Evolutionary conservation across 2,113 vertebrate genomes (phyloP).

Genomic region (Smithornis capensis): DNA sequence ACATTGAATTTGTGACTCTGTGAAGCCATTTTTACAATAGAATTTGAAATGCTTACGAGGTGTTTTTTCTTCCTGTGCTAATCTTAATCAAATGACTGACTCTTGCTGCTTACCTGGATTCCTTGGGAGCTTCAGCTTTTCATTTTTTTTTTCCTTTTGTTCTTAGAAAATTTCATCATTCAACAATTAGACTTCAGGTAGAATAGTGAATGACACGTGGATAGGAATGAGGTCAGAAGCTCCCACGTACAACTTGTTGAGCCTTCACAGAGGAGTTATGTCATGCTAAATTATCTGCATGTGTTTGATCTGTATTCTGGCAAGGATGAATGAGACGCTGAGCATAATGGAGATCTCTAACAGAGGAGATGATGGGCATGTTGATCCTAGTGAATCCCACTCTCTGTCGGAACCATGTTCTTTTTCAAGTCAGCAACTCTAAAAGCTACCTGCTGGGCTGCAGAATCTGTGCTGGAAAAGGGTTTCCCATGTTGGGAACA

Average conservation of each 20-base stretch:
- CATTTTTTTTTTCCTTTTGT: background rate
- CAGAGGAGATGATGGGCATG: slow-evolving; percentile 15
- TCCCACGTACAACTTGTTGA: slow-evolving; percentile 60
- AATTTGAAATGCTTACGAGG: slow-evolving; percentile 13
- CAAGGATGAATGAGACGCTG: slow-evolving; percentile 32
- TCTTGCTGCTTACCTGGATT: slow-evolving; percentile 30
- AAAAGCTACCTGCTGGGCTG: slow-evolving; percentile 22
- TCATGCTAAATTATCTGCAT: slow-evolving; percentile 41
- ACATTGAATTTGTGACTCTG: slow-evolving; percentile 48
- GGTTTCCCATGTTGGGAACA: slow-evolving; percentile 31
- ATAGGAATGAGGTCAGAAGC: slow-evolving; percentile 38
- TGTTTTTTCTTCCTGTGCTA: background rate
- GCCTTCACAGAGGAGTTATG: slow-evolving; percentile 6
- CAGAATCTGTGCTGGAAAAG: background rate
- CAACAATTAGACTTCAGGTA: slow-evolving; percentile 26
- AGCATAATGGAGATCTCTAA: slow-evolving; percentile 29
- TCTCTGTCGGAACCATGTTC: background rate
- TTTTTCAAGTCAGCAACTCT: slow-evolving; percentile 17
- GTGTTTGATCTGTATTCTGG: slow-evolving; percentile 46
- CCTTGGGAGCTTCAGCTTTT: background rate
- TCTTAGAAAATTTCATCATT: background rate
- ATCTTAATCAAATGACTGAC: background rate
- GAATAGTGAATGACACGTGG: background rate
- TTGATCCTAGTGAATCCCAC: slow-evolving; percentile 21
- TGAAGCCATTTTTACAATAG: background rate